Conservation (phyloP, 1,140 invertebrate species). For the Venturia canescens region DNA sequence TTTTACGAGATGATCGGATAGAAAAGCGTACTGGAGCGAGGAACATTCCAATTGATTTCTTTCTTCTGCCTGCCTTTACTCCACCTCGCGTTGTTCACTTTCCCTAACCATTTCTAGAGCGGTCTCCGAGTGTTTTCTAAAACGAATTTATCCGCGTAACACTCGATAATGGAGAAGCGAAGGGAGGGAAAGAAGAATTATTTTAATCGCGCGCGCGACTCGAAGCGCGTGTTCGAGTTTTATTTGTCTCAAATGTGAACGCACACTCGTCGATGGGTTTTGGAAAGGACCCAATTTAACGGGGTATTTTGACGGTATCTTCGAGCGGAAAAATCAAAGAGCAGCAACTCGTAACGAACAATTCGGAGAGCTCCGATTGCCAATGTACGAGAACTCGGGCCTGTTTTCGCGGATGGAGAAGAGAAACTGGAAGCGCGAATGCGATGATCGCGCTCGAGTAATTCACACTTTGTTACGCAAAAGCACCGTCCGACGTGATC, state of each 20-base stretch:
- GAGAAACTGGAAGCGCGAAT: background rate
- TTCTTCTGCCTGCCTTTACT: background rate
- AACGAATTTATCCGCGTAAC: constrained; percentile 26
- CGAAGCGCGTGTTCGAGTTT: constrained; percentile 21
- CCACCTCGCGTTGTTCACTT: background rate
- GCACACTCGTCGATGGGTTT: too few relatives aligned
- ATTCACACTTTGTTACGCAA: background rate
- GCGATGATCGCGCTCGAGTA: background rate
- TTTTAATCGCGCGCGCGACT: background rate
- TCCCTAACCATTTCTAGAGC: background rate
- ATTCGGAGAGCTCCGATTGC: background rate
- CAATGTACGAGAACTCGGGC: background rate
- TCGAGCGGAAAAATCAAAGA: too few relatives aligned
- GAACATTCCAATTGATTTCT: constrained; percentile 13
- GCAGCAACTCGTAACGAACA: too few relatives aligned
- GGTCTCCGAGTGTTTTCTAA: constrained; percentile 15
- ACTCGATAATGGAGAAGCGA: background rate
- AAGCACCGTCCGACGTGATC: background rate
- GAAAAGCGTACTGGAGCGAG: background rate
- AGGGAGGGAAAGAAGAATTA: constrained; percentile 19
- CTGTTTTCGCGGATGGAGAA: background rate
- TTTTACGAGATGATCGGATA: constrained; percentile 35
- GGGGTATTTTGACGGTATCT: too few relatives aligned
- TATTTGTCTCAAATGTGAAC: too few relatives aligned
- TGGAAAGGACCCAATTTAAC: too few relatives aligned